phyloP scores from a whole-genome alignment of 1,140 invertebrate species.

The Tenebrio molitor region DNA sequence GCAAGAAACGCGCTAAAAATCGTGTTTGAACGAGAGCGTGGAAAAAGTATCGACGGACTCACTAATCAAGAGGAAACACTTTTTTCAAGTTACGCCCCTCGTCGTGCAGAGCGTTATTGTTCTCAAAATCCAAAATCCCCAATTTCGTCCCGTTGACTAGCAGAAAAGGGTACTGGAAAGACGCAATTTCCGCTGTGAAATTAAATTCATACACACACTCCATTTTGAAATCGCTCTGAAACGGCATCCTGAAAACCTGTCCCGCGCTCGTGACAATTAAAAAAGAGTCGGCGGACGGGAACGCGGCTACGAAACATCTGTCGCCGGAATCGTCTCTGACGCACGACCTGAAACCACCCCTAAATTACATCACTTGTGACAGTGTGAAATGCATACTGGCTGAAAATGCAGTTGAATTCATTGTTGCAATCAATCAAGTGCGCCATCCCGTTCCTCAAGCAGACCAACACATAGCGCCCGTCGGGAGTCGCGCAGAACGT shows the following conservation, averaged over 20 bases:
- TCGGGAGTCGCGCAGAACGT: constrained; percentile 39
- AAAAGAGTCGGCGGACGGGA: neutral
- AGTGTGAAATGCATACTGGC: neutral
- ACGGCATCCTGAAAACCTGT: neutral
- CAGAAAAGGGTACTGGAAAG: constrained; percentile 28
- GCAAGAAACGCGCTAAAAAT: constrained; percentile 47
- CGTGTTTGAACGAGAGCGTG: neutral
- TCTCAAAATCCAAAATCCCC: neutral
- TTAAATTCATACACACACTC: constrained; percentile 26
- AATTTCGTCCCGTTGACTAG: neutral
- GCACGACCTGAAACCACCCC: no score
- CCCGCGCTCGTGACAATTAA: constrained; percentile 14
- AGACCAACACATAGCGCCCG: constrained; percentile 43
- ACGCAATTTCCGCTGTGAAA: constrained; percentile 26
- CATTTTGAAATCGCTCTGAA: constrained; percentile 5
- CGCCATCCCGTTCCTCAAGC: constrained; percentile 48
- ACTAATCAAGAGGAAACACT: constrained; percentile 16
- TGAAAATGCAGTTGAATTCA: constrained; percentile 35
- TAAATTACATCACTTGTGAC: no score
- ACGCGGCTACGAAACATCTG: neutral
- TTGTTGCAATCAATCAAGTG: constrained; percentile 19
- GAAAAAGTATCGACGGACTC: neutral
- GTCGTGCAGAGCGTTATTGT: neutral
- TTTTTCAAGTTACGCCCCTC: constrained; percentile 33
- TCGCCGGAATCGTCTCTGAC: no score